Evolutionary conservation across 2,888 invertebrate species (phyloP), one percentile per base, ranked within the genome.

Genomic region (Cetonia aurata): DNA sequence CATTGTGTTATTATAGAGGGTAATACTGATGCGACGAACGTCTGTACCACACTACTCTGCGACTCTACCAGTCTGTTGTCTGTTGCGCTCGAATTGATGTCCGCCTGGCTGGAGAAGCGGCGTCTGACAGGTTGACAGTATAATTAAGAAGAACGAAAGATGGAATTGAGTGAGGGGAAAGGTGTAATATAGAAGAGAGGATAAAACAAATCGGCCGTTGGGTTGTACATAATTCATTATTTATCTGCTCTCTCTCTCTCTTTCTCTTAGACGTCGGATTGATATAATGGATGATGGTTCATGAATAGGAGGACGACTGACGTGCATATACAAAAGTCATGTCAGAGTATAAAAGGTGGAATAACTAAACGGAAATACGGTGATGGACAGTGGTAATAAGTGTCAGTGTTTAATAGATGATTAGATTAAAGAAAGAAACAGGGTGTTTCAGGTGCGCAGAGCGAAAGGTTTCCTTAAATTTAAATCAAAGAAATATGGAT

Each of bases 81-180:
- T n/a, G n/a, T n/a, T n/a, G 50, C 33, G n/a, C 25, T 25, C 4
- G 53, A 31, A 42, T 19, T 41, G 48, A 19, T 31, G 31, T 31
- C 50, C 19, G 53, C 53, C 25, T 13, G 53, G 53, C 31, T 13
- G 53, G 8, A 25, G 53, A 33, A 53, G 33, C 31, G 62, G 76
- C 77, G 77, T 79, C 80, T 80, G 82, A 82, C 82, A 82, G 77
- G 77, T 81, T 82, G 81, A 82, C 82, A 82, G 80, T 77, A 81
- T 82, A 81, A 82, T 82, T 82, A 82, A 82, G 81, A 56, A 56
- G 37, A 25, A 25, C 25, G 1, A 80, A 78, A 9, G 15, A 3
- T 0, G 50, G 50, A 44, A 44, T 44, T 2, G 44, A 3, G 13
- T 44, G 44, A 13, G 44, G 6, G 44, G 44, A 6, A 44, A 13